Evolutionary conservation across 2,888 invertebrate species (phyloP).

Genomic region (Timema podura): DNA sequence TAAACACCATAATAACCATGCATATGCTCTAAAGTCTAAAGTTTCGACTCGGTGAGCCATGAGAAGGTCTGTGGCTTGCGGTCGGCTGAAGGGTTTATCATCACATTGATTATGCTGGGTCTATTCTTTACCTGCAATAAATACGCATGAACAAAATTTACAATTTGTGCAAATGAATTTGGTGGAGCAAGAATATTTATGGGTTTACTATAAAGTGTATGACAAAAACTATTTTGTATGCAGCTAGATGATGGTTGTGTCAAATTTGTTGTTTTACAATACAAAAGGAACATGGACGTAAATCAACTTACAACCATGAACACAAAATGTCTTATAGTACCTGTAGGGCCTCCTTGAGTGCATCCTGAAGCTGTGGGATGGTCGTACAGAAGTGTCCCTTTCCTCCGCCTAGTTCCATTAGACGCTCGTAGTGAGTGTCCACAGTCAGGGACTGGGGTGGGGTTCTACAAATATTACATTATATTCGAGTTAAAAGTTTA

Average conservation of each 20-base stretch:
- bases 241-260: too few relatives aligned
- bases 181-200: background rate
- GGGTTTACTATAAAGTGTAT: too few relatives aligned
- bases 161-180: background rate
- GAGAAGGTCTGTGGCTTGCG: conserved; percentile 86
- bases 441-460: conserved; percentile 79
- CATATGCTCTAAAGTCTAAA: conserved; percentile 39
- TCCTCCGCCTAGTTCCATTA: conserved; percentile 82
- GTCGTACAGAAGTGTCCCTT: conserved; percentile 76
- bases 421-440: conserved; percentile 81
- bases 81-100: conserved; percentile 83
- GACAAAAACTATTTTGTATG: too few relatives aligned
- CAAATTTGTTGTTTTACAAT: too few relatives aligned
- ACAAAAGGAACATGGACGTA: too few relatives aligned
- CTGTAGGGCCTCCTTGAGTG: conserved; percentile 62
- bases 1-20: too few relatives aligned
- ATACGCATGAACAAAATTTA: background rate
- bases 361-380: conserved; percentile 67
- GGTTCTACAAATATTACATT: conserved; percentile 53
- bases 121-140: conserved; percentile 55
- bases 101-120: conserved; percentile 85
- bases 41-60: conserved; percentile 91
- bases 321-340: conserved; percentile 37
- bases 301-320: too few relatives aligned
- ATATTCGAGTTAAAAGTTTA: too few relatives aligned